Conservation (phyloP, 2,113 vertebrate genomes). For the Centropristis striata region DNA sequence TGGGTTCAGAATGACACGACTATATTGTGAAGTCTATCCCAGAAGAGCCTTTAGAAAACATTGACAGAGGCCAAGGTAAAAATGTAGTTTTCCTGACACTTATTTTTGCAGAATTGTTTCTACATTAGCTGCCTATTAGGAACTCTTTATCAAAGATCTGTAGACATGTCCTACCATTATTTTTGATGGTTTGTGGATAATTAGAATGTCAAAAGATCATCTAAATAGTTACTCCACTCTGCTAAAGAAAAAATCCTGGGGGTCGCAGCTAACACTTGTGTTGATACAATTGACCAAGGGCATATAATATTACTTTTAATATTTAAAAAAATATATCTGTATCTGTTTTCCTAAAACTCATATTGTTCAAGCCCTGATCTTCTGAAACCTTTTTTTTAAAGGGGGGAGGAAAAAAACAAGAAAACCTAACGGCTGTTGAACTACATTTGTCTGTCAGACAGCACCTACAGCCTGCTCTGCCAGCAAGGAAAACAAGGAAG, state of each 20-base stretch:
- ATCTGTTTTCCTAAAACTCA: slow-evolving; percentile 14
- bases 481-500: slow-evolving; percentile 77
- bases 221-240: background rate
- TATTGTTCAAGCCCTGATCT: slow-evolving; percentile 13
- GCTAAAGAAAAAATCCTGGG: background rate
- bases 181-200: background rate
- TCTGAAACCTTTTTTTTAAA: slow-evolving; percentile 27
- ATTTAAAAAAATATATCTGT: background rate
- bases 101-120: background rate
- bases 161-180: background rate
- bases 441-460: slow-evolving; percentile 80
- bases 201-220: background rate
- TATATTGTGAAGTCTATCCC: background rate
- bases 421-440: slow-evolving; percentile 71
- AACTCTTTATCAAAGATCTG: background rate
- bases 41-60: background rate
- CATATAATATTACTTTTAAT: slow-evolving; percentile 2
- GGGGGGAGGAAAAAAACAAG: slow-evolving; percentile 31
- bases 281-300: background rate
- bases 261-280: background rate
- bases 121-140: background rate
- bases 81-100: background rate
- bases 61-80: background rate
- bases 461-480: slow-evolving; percentile 73
- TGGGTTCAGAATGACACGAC: background rate